phyloP scores from a whole-genome alignment of 2,797 vertebrate genomes.

The Sebastolobus alascanus region DNA sequence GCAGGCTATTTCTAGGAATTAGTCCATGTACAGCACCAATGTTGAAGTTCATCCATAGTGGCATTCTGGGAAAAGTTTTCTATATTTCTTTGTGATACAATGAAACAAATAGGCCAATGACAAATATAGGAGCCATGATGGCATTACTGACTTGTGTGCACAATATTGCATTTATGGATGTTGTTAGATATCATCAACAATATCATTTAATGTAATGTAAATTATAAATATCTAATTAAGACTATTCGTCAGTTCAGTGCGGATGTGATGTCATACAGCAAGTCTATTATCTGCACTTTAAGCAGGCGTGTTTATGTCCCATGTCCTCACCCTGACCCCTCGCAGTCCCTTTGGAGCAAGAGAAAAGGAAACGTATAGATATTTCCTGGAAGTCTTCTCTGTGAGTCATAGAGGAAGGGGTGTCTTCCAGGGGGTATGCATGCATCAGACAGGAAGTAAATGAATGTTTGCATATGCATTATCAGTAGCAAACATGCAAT shows the following conservation, averaged over 20 bases:
- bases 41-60: conserved; percentile 41
- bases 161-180: background rate
- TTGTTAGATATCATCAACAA: background rate
- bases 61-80: conserved; percentile 65
- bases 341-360: conserved; percentile 52
- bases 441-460: conserved; percentile 52
- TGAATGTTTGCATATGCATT: conserved; percentile 55
- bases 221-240: background rate
- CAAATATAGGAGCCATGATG: conserved; percentile 6
- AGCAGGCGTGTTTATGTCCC: conserved; percentile 23
- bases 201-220: background rate
- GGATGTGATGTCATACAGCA: background rate
- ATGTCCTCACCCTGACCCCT: conserved; percentile 50
- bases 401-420: conserved; percentile 37
- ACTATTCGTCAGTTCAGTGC: background rate
- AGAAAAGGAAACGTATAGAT: conserved; percentile 60
- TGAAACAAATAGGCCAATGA: conserved; percentile 4
- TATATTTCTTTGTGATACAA: conserved; percentile 41
- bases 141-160: background rate
- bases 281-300: conserved; percentile 15
- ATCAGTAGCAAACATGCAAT: conserved; percentile 29
- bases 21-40: conserved; percentile 32
- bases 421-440: conserved; percentile 11
- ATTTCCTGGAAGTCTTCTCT: conserved; percentile 70
- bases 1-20: conserved; percentile 50